phyloP scores from a whole-genome alignment of 2,113 vertebrate species.

The Tichodroma muraria region DNA sequence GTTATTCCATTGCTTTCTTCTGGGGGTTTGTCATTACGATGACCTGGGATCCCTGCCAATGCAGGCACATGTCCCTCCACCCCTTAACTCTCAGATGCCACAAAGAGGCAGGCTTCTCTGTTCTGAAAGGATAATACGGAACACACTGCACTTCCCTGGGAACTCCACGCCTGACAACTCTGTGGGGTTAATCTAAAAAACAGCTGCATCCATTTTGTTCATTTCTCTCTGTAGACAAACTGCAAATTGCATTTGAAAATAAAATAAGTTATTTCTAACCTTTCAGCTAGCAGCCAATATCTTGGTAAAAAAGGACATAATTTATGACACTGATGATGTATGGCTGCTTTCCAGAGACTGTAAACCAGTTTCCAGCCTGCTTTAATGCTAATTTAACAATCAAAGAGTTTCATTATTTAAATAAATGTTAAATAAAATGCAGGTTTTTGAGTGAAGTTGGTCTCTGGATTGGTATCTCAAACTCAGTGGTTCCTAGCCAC shows the following conservation, averaged over 20 bases:
- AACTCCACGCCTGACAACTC: background rate
- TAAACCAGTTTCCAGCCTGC: slow-evolving; percentile 1
- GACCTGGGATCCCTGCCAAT: background rate
- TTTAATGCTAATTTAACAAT: slow-evolving; percentile 22
- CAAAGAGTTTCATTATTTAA: slow-evolving; percentile 9
- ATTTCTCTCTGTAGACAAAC: slow-evolving; percentile 64
- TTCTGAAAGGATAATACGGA: background rate
- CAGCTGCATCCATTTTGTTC: slow-evolving; percentile 72
- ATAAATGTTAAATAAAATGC: slow-evolving; percentile 32
- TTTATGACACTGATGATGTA: slow-evolving; percentile 4
- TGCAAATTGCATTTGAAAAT: slow-evolving; percentile 72
- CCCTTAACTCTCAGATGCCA: background rate
- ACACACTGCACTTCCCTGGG: background rate
- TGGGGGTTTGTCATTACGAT: background rate
- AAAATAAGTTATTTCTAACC: slow-evolving; percentile 64
- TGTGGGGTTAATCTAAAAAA: slow-evolving; percentile 65
- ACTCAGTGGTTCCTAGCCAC: background rate
- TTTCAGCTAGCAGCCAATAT: slow-evolving; percentile 57
- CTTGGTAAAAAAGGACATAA: slow-evolving; percentile 35
- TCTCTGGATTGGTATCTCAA: background rate
- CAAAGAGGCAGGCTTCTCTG: background rate
- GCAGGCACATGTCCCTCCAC: background rate
- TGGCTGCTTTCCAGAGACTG: background rate
- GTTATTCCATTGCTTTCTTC: background rate
- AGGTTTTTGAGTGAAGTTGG: background rate